Percentiles rank a stretch among this genome's conserved stretches.
Conservation (phyloP, 2,797 vertebrate species). For the Sebastes wilsoni region DNA sequence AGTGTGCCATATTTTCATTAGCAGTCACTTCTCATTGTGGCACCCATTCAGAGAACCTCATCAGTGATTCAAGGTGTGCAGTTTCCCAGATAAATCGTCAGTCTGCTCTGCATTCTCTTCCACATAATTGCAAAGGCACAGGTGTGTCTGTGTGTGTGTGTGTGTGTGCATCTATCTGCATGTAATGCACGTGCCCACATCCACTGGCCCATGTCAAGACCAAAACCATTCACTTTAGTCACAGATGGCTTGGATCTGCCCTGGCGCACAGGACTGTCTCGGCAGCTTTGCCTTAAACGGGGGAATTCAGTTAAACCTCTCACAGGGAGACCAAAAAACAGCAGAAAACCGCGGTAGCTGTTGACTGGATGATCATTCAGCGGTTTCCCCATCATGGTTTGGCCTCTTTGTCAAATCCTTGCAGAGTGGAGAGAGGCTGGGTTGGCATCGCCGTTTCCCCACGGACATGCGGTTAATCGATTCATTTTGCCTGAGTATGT, state of each 20-base stretch:
- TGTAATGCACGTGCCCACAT: conserved; percentile 4
- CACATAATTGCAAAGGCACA: conserved; percentile 22
- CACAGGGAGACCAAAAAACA: conserved; percentile 25
- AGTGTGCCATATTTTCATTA: neutral
- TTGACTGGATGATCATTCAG: conserved; percentile 27
- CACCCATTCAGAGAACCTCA: neutral
- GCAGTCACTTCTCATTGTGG: neutral
- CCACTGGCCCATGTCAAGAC: conserved; percentile 13
- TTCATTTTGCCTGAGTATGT: conserved; percentile 34
- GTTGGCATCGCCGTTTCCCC: conserved; percentile 22
- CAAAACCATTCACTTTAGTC: conserved; percentile 34
- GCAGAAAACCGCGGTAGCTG: conserved; percentile 31
- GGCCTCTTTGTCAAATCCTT: conserved; percentile 31
- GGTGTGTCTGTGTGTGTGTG: conserved; percentile 28
- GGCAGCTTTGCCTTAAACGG: conserved; percentile 24
- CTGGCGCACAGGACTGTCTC: conserved; percentile 29
- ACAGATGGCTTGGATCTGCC: conserved; percentile 48
- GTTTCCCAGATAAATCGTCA: neutral
- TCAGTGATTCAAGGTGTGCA: conserved; percentile 9
- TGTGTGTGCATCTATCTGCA: conserved; percentile 3
- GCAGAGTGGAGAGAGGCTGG: conserved; percentile 7
- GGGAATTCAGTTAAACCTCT: conserved; percentile 45
- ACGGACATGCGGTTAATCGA: conserved; percentile 39
- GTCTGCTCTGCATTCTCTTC: neutral
- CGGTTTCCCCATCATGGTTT: conserved; percentile 50